These are phyloP conservation scores for Darevskia nairensis DNA, from an alignment of 2,797 vertebrate species.

Conservation along the genomic window DNA sequence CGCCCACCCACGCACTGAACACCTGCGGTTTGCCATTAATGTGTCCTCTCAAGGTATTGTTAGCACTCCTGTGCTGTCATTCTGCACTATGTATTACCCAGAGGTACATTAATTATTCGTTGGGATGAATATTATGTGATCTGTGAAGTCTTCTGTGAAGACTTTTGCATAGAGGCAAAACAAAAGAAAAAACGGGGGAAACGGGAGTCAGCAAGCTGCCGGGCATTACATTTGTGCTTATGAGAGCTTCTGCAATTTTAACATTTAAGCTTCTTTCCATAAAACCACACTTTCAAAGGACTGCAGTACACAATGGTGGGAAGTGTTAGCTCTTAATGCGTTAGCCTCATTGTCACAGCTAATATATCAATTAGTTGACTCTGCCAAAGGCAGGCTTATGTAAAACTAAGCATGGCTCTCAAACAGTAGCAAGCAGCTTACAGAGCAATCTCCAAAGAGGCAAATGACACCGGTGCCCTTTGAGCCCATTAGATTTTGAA, in stretches of 20 bases:
- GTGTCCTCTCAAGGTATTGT: constrained; percentile 38
- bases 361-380: constrained; percentile 14
- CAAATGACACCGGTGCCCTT: neutral
- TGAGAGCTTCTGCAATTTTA: constrained; percentile 59
- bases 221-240: constrained; percentile 64
- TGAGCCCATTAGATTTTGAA: too few species aligned
- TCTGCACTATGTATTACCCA: constrained; percentile 54
- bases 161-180: constrained; percentile 33
- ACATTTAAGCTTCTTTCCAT: constrained; percentile 60
- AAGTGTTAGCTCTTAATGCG: neutral
- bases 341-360: neutral
- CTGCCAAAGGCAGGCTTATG: neutral
- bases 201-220: constrained; percentile 50
- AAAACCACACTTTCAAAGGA: constrained; percentile 51
- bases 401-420: neutral
- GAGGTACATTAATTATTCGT: constrained; percentile 68
- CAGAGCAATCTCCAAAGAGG: neutral
- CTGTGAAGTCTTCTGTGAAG: constrained; percentile 46
- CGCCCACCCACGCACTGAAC: constrained; percentile 14
- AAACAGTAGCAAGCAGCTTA: neutral
- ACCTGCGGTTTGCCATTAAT: constrained; percentile 48
- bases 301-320: constrained; percentile 14
- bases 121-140: constrained; percentile 53
- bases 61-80: constrained; percentile 39
- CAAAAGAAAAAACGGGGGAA: constrained; percentile 42